A percentile compares a stretch with the other conserved stretches of the same genome.
phyloP scores from a whole-genome alignment of 64 coral and sea anemone species.

The Catalaphyllia jardinei region DNA sequence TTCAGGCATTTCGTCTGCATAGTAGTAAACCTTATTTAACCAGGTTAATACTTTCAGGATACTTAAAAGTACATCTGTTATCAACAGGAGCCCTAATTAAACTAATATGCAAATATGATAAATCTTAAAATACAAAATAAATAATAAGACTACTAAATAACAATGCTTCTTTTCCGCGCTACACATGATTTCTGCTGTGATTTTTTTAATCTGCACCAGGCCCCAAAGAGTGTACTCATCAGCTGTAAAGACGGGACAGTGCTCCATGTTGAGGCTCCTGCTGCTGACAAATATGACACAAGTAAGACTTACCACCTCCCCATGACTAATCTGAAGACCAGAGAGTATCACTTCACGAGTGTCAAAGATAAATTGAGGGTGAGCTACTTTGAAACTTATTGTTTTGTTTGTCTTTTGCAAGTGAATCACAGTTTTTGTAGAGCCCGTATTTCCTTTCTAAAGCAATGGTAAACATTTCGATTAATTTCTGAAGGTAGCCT shows the following conservation, averaged over 20 bases:
- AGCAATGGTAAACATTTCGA: no score
- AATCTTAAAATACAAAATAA: no score
- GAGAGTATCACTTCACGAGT: conserved; percentile 88
- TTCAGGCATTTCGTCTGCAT: no score
- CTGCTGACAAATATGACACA: conserved; percentile 73
- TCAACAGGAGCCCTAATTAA: no score
- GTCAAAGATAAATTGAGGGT: conserved; percentile 96
- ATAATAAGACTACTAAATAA: no score
- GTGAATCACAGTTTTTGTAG: not conserved
- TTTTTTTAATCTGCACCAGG: not conserved
- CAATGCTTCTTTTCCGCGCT: no score
- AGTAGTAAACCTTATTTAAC: no score
- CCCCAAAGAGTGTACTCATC: conserved; percentile 68
- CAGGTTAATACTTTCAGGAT: no score
- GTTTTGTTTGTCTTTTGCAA: not conserved
- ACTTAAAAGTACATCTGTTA: no score
- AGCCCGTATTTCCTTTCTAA: no score
- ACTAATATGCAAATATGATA: no score
- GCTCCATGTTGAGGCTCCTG: conserved; percentile 91
- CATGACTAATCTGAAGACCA: conserved; percentile 79
- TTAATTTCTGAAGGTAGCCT: no score
- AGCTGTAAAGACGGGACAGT: conserved; percentile 93
- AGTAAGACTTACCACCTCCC: conserved; percentile 92
- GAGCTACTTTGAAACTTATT: not conserved
- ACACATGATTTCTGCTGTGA: not conserved